phyloP scores from a whole-genome alignment of 2,888 invertebrate species.

The Melinopterus prodromus region DNA sequence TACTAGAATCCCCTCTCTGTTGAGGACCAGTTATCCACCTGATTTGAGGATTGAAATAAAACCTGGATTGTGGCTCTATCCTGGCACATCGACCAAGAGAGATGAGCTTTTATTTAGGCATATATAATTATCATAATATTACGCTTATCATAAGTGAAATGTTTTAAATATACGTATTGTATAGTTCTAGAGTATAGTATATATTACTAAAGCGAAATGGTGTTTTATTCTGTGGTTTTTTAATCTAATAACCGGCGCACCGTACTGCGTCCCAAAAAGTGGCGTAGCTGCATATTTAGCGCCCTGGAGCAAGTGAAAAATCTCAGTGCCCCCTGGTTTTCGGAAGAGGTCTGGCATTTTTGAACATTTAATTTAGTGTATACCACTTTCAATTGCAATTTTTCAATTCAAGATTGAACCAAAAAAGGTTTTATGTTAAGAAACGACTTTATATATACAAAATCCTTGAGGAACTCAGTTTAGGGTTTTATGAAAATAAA shows the following conservation, averaged over 20 bases:
- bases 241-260: background rate
- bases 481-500: too few relatives aligned
- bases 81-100: background rate
- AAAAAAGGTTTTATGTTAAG: too few relatives aligned
- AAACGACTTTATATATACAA: too few relatives aligned
- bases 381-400: too few relatives aligned
- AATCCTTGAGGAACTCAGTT: too few relatives aligned
- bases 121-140: background rate
- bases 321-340: too few relatives aligned
- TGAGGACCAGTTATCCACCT: background rate
- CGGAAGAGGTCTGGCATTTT: too few relatives aligned
- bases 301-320: too few relatives aligned
- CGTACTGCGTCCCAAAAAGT: too few relatives aligned
- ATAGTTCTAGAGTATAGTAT: background rate
- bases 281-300: too few relatives aligned
- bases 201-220: background rate
- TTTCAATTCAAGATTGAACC: too few relatives aligned
- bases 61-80: background rate
- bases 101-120: background rate
- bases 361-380: too few relatives aligned
- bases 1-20: background rate
- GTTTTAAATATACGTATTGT: slow-evolving; percentile 4
- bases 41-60: background rate
- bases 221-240: background rate
- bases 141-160: background rate